Evolutionary conservation across 2,113 vertebrate species (phyloP), one percentile per base, ranked within the genome.

Genomic region (Eidolon helvum): DNA sequence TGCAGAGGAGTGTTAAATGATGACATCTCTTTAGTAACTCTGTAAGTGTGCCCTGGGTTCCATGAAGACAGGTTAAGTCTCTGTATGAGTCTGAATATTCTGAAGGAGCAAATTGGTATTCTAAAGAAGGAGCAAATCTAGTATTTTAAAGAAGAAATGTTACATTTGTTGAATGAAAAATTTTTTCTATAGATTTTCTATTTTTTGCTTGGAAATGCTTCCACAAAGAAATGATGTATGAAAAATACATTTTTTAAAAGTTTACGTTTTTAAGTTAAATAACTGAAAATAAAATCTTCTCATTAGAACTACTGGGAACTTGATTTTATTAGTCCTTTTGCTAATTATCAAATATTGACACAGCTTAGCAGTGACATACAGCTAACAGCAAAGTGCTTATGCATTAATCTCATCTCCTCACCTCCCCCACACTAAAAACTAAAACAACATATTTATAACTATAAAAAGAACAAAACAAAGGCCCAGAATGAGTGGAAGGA

Each of bases 201-300:
- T n/a, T 72, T 48, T 72, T 82, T 33, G n/a, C n/a, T 65, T 77
- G 9, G 14, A 61, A 75, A 75, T 63, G 77, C 11, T 77, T 83
- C 80, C 71, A 68, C 78, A 71, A 40, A 63, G 61, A 77, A 16
- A 83, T 24, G 68, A 35, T 15, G 2, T 21, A 68, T 14, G 24
- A 33, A 86, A 90, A 74, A 35, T 4, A 2, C 35, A 48, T 69
- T 61, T 53, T 57, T 74, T 87, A 43, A 93, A 82, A 90, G 55
- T 82, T 80, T n/a, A 79, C 71, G 38, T 82, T 87, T 93, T 89
- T 55, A 93, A 40, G 16, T 87, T 87, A 78, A 94, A 91, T 15
- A 79, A 35, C 18, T 91, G 55, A 91, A 93, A 72, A 87, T 91
- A 71, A 93, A 77, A 83, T 83, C 33, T 83, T 63, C 35, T 33